Conservation (phyloP, 2,797 vertebrate genomes). For the Melanotaenia nigrans region DNA sequence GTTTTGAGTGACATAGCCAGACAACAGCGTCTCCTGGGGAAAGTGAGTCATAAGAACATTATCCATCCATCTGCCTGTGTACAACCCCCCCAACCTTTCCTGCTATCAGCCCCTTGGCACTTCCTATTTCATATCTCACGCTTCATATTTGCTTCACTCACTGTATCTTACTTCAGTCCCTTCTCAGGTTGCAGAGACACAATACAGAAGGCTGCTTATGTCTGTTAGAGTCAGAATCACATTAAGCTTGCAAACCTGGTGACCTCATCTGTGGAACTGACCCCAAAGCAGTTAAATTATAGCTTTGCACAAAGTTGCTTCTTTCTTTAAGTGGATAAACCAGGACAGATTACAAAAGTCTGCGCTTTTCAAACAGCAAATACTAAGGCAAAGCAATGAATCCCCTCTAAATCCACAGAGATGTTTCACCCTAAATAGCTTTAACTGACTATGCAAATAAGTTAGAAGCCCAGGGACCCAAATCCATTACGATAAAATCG, state of each 20-base stretch:
- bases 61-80: slow-evolving; percentile 67
- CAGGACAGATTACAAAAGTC: slow-evolving; percentile 17
- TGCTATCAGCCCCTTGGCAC: slow-evolving; percentile 10
- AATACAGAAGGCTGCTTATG: slow-evolving; percentile 4
- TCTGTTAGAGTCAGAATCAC: slow-evolving; percentile 21
- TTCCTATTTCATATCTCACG: slow-evolving; percentile 13
- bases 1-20: slow-evolving; percentile 56
- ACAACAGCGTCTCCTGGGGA: slow-evolving; percentile 59
- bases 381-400: slow-evolving; percentile 11
- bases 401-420: slow-evolving; percentile 33
- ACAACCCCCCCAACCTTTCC: slow-evolving; percentile 12
- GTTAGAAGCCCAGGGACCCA: slow-evolving; percentile 11
- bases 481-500: slow-evolving; percentile 8
- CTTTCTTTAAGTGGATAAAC: not conserved
- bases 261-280: slow-evolving; percentile 9
- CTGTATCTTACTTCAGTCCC: slow-evolving; percentile 22
- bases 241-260: not conserved
- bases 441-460: slow-evolving; percentile 36
- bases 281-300: not conserved
- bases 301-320: slow-evolving; percentile 6
- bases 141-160: slow-evolving; percentile 34
- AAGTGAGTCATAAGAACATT: slow-evolving; percentile 66
- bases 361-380: slow-evolving; percentile 34
- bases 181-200: slow-evolving; percentile 61
- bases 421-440: slow-evolving; percentile 35